A percentile compares a stretch with the other conserved stretches of the same genome.
Evolutionary conservation across 1,140 invertebrate species (phyloP).

Genomic region (Hypothenemus hampei): DNA sequence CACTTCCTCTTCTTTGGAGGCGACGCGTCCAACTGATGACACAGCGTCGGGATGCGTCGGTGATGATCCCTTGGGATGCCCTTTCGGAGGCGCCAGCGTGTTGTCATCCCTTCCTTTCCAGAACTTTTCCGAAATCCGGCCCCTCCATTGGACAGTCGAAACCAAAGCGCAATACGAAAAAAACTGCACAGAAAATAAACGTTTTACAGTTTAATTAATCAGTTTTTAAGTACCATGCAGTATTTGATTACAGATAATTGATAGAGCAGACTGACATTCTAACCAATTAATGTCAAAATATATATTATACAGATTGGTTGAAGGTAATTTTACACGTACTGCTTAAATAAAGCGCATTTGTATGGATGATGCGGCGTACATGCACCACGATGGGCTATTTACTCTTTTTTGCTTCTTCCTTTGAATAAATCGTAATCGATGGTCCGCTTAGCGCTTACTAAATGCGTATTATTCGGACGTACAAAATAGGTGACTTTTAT

Average conservation of each 20-base stretch:
- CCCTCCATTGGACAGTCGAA: slow-evolving; percentile 9
- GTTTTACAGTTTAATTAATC: no score
- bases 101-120: slow-evolving; percentile 11
- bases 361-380: neutral
- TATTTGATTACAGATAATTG: no score
- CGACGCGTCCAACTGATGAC: slow-evolving; percentile 16
- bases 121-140: slow-evolving; percentile 3
- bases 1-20: slow-evolving; percentile 9
- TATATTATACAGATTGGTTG: no score
- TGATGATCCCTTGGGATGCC: slow-evolving; percentile 19
- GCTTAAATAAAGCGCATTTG: slow-evolving; percentile 16
- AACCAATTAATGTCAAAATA: no score
- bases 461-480: slow-evolving; percentile 3
- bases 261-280: no score
- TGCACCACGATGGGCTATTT: neutral
- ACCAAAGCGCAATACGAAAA: no score
- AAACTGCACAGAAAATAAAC: no score
- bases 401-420: neutral
- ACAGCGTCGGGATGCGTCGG: slow-evolving; percentile 15
- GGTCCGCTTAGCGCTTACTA: slow-evolving; percentile 1
- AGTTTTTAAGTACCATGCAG: no score
- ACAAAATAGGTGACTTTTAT: neutral
- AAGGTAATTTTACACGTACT: no score
- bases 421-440: slow-evolving; percentile 12
- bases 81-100: slow-evolving; percentile 23